These are phyloP conservation scores for Ladona fulva DNA, from an alignment of 1,140 invertebrate species.

Conservation along the genomic window DNA sequence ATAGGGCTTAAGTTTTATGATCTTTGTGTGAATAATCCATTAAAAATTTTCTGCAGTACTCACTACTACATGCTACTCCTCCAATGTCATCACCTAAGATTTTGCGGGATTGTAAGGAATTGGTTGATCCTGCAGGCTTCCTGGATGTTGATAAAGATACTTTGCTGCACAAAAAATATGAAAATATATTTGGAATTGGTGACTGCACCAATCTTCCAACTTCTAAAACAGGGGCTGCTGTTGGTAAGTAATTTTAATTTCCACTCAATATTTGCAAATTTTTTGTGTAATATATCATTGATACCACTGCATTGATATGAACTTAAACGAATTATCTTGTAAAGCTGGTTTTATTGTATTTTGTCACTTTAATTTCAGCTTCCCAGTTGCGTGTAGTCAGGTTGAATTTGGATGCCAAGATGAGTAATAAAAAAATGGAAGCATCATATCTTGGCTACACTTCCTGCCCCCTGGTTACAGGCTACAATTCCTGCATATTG, in stretches of 20 bases:
- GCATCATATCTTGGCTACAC: slow-evolving; percentile 84
- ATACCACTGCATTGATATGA: too few species aligned
- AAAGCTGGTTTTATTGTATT: too few species aligned
- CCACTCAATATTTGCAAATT: too few species aligned
- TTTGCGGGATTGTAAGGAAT: slow-evolving; percentile 44
- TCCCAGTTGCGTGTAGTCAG: slow-evolving; percentile 70
- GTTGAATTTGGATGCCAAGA: slow-evolving; percentile 56
- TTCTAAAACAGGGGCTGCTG: slow-evolving; percentile 91
- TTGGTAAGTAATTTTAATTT: slow-evolving; percentile 49
- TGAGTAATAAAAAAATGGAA: slow-evolving; percentile 46
- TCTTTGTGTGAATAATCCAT: too few species aligned
- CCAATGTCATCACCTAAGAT: slow-evolving; percentile 75
- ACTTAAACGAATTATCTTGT: too few species aligned
- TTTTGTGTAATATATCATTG: too few species aligned
- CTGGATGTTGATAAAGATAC: slow-evolving; percentile 70
- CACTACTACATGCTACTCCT: slow-evolving; percentile 80
- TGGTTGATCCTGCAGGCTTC: slow-evolving; percentile 63
- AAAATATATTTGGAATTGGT: slow-evolving; percentile 88
- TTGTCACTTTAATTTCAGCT: slow-evolving; percentile 47
- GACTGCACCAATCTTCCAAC: slow-evolving; percentile 89
- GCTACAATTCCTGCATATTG: slow-evolving; percentile 70
- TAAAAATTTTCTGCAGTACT: slow-evolving; percentile 53
- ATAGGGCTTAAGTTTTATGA: too few species aligned
- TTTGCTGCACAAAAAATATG: slow-evolving; percentile 67
- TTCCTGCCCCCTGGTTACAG: slow-evolving; percentile 90